Percentiles rank a stretch among this genome's conserved stretches.
phyloP scores from a whole-genome alignment of 1,140 invertebrate genomes.

The Bilobella aurantiaca region DNA sequence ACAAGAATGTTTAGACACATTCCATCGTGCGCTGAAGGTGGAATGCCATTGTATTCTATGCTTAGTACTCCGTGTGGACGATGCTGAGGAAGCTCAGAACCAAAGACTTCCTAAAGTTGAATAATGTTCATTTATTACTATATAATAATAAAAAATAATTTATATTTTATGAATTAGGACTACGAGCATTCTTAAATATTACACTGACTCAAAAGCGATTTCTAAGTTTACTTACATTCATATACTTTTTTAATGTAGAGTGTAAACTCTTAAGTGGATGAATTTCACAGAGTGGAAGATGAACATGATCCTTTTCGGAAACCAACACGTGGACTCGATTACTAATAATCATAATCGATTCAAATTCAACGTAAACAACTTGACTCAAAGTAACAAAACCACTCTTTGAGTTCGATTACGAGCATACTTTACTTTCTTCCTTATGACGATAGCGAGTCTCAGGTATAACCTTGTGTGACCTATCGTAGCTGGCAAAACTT shows the following conservation, averaged over 20 bases:
- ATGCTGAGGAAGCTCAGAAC: slow-evolving; percentile 69
- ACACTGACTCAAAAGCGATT: too few relatives aligned
- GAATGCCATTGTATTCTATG: slow-evolving; percentile 44
- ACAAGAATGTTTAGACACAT: slow-evolving; percentile 71
- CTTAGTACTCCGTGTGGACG: slow-evolving; percentile 69
- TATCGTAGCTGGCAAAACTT: slow-evolving; percentile 56
- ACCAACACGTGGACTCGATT: slow-evolving; percentile 72
- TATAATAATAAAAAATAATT: too few relatives aligned
- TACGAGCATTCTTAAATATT: too few relatives aligned
- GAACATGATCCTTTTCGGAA: slow-evolving; percentile 66
- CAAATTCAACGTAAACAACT: slow-evolving; percentile 9
- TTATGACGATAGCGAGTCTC: slow-evolving; percentile 64
- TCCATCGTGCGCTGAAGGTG: slow-evolving; percentile 54
- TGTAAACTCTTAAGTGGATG: slow-evolving; percentile 74
- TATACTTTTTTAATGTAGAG: slow-evolving; percentile 75
- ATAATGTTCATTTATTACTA: too few relatives aligned
- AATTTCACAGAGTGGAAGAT: slow-evolving; percentile 78
- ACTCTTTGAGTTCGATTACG: background rate
- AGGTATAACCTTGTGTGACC: slow-evolving; percentile 62
- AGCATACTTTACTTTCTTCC: slow-evolving; percentile 61
- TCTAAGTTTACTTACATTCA: slow-evolving; percentile 61
- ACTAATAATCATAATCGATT: slow-evolving; percentile 38
- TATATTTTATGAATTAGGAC: too few relatives aligned
- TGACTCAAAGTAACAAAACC: too few relatives aligned
- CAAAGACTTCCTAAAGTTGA: slow-evolving; percentile 63